These are phyloP conservation scores for Drosophila tropicalis DNA, from an alignment of 1,140 invertebrate genomes.

Conservation along the genomic window DNA sequence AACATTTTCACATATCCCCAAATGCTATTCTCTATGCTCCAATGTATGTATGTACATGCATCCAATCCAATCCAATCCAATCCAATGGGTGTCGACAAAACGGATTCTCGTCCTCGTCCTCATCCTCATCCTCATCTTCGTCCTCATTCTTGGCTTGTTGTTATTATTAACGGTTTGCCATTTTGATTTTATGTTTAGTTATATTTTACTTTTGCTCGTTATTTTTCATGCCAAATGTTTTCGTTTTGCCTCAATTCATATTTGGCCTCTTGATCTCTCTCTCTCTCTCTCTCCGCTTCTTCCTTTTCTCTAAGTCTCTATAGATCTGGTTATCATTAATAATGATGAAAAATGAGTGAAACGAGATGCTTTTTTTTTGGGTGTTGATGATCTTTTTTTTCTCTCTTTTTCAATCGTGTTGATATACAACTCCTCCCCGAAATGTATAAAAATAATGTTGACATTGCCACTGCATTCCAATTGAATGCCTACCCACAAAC, in stretches of 20 bases:
- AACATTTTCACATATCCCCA: slow-evolving; percentile 73
- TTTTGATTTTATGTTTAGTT: slow-evolving; percentile 78
- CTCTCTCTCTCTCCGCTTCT: slow-evolving; percentile 19
- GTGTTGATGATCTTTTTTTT: slow-evolving; percentile 12
- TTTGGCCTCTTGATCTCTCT: slow-evolving; percentile 73
- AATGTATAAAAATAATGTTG: slow-evolving; percentile 35
- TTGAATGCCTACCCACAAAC: slow-evolving; percentile 21
- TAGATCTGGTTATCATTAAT: slow-evolving; percentile 12
- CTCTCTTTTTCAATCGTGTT: slow-evolving; percentile 28
- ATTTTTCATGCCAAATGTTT: slow-evolving; percentile 63
- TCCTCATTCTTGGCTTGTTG: slow-evolving; percentile 14
- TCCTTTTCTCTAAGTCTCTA: not conserved
- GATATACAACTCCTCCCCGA: slow-evolving; percentile 36
- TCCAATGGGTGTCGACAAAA: slow-evolving; percentile 72
- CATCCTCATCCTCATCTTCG: not conserved
- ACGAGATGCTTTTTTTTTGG: not conserved
- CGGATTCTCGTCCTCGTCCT: slow-evolving; percentile 53
- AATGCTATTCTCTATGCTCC: not conserved
- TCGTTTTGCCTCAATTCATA: slow-evolving; percentile 47
- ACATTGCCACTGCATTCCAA: slow-evolving; percentile 68
- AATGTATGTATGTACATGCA: not conserved
- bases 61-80: slow-evolving; percentile 41
- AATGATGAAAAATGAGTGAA: not conserved
- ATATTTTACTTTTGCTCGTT: slow-evolving; percentile 73
- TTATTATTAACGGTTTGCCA: slow-evolving; percentile 74